phyloP scores from a whole-genome alignment of 1,140 invertebrate species.

The Campoletis sonorensis region DNA sequence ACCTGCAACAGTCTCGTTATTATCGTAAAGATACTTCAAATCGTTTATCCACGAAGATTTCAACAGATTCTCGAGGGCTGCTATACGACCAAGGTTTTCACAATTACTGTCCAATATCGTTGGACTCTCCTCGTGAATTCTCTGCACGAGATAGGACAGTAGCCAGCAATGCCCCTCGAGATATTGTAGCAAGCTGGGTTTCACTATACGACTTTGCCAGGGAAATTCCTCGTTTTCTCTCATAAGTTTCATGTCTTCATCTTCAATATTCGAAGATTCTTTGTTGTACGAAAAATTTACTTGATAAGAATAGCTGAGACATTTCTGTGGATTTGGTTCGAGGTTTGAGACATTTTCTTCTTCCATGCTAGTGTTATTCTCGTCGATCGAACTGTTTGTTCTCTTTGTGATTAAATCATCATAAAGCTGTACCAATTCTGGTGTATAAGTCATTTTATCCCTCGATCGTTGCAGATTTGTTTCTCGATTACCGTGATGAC shows the following conservation, averaged over 20 bases:
- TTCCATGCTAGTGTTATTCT: too few species aligned
- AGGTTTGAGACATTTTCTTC: too few species aligned
- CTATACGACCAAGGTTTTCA: conserved; percentile 65
- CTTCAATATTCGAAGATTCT: conserved; percentile 11
- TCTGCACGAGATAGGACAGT: conserved; percentile 77
- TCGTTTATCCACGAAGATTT: conserved; percentile 70
- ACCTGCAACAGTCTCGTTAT: conserved; percentile 75
- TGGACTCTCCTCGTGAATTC: conserved; percentile 71
- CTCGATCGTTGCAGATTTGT: not conserved
- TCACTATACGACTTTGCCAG: conserved; percentile 59
- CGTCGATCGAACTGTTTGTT: conserved; percentile 22
- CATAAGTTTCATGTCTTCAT: not conserved
- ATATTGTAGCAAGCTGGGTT: conserved; percentile 75
- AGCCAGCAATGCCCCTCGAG: conserved; percentile 78
- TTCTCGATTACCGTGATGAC: conserved; percentile 50
- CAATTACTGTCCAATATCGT: conserved; percentile 63
- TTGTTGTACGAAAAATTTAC: conserved; percentile 57
- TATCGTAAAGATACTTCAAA: conserved; percentile 72
- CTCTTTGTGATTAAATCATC: conserved; percentile 47
- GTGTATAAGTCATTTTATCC: conserved; percentile 49
- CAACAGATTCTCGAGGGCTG: conserved; percentile 72
- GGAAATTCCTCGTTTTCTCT: conserved; percentile 29
- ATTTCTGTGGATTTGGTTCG: not conserved
- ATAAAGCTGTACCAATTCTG: conserved; percentile 59
- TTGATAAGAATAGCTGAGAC: conserved; percentile 52